A percentile compares a stretch with the other conserved stretches of the same genome.
These are phyloP conservation scores for Engystomops pustulosus DNA, from an alignment of 2,113 vertebrate species.

Conservation along the genomic window DNA sequence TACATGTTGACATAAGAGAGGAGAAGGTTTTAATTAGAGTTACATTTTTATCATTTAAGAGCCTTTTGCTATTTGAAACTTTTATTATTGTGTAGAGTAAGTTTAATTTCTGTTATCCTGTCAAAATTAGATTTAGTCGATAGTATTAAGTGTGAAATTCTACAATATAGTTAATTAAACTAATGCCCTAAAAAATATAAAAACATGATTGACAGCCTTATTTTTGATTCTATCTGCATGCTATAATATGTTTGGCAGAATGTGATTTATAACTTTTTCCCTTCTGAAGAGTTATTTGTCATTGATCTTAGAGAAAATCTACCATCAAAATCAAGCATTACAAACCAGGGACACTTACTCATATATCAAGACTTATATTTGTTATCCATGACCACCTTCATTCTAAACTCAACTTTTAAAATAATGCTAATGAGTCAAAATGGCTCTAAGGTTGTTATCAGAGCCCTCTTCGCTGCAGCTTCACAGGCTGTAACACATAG, in stretches of 20 bases:
- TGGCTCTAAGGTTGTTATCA: no score
- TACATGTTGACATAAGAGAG: conserved; percentile 22
- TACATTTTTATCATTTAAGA: background rate
- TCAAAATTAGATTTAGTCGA: background rate
- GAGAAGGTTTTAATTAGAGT: conserved; percentile 30
- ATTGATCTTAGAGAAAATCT: no score
- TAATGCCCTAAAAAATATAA: background rate
- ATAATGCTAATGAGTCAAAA: no score
- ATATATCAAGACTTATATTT: no score
- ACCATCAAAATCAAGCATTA: no score
- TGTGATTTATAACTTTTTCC: background rate
- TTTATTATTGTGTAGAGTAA: background rate
- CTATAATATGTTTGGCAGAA: background rate
- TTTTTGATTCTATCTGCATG: background rate
- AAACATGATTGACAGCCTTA: background rate
- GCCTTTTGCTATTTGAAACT: background rate
- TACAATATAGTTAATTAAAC: background rate
- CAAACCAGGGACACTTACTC: no score
- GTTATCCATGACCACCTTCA: no score
- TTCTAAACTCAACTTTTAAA: no score
- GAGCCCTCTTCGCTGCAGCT: no score
- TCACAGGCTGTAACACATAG: no score
- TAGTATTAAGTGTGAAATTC: background rate
- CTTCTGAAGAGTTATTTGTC: background rate
- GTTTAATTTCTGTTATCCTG: background rate